phyloP scores from a whole-genome alignment of 64 coral and sea anemone genomes.

The Orbicella faveolata region DNA sequence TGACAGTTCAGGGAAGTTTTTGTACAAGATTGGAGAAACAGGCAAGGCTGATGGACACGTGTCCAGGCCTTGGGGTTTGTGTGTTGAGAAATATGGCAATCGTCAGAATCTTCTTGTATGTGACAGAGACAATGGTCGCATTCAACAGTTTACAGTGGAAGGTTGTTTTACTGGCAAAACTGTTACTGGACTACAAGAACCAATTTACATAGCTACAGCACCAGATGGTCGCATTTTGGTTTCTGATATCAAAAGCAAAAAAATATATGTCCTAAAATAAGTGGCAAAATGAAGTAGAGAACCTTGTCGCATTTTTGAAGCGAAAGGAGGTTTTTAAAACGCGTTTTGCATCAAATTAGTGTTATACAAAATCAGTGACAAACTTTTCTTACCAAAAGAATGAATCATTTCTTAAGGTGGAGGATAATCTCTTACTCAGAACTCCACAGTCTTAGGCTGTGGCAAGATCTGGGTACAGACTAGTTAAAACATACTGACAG shows the following conservation, averaged over 20 bases:
- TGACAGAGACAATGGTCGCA: constrained; percentile 13
- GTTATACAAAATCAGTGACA: too few relatives aligned
- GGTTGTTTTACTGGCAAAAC: constrained; percentile 52
- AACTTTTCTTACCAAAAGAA: too few relatives aligned
- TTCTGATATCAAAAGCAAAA: background rate
- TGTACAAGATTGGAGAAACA: constrained; percentile 31
- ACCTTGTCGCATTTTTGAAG: too few relatives aligned
- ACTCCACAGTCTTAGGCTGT: too few relatives aligned
- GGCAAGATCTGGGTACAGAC: too few relatives aligned
- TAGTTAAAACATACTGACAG: too few relatives aligned
- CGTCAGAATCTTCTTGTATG: constrained; percentile 36
- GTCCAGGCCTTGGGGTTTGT: background rate
- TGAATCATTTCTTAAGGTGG: too few relatives aligned
- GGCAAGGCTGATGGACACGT: constrained; percentile 10
- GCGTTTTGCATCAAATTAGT: too few relatives aligned
- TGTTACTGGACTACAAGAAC: background rate
- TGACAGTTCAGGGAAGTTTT: too few relatives aligned
- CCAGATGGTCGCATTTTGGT: constrained; percentile 48
- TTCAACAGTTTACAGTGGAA: constrained; percentile 32
- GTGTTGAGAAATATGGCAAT: constrained; percentile 21
- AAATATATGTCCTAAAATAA: constrained; percentile 12
- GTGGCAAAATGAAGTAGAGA: too few relatives aligned
- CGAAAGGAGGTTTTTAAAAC: too few relatives aligned
- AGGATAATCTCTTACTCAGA: too few relatives aligned
- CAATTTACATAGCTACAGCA: background rate